Percentiles rank a stretch among this genome's conserved stretches.
Conservation (phyloP, 92 coral and sea anemone species). For the Epizoanthus illoricatus region DNA sequence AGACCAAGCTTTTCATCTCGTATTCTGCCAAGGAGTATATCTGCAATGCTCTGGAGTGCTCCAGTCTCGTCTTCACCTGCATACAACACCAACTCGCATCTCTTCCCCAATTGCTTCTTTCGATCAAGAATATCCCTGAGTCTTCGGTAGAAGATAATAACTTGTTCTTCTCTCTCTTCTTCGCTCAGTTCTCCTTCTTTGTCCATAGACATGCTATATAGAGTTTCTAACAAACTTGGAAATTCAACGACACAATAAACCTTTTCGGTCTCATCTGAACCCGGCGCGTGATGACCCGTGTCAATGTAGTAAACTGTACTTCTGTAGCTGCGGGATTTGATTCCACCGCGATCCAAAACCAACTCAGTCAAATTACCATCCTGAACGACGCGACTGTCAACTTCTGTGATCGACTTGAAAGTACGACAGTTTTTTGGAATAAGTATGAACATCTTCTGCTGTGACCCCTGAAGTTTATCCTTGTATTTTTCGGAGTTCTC, state of each 20-base stretch:
- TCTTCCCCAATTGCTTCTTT: too few relatives aligned
- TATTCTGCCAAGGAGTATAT: too few relatives aligned
- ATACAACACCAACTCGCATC: too few relatives aligned
- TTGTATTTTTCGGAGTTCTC: slow-evolving; percentile 16
- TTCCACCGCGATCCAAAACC: slow-evolving; percentile 44
- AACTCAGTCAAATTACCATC: slow-evolving; percentile 25
- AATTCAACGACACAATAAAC: too few relatives aligned
- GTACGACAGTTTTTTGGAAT: slow-evolving; percentile 66
- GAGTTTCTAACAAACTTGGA: too few relatives aligned
- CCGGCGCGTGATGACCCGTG: neutral
- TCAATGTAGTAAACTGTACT: slow-evolving; percentile 46
- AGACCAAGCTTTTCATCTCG: too few relatives aligned
- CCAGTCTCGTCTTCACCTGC: too few relatives aligned
- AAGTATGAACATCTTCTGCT: slow-evolving; percentile 64
- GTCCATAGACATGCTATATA: too few relatives aligned
- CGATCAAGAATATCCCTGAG: slow-evolving; percentile 16
- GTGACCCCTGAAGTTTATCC: slow-evolving; percentile 18
- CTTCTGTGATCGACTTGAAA: slow-evolving; percentile 18
- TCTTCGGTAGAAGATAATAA: slow-evolving; percentile 6
- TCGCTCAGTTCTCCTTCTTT: too few relatives aligned
- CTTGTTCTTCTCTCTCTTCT: slow-evolving; percentile 2
- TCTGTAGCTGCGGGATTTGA: slow-evolving; percentile 33
- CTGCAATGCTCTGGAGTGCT: too few relatives aligned
- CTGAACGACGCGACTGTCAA: slow-evolving; percentile 25
- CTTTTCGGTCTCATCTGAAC: too few relatives aligned